Base-by-base conservation (phyloP, 2,797 vertebrate species). In the Dicrostonyx torquatus region DNA sequence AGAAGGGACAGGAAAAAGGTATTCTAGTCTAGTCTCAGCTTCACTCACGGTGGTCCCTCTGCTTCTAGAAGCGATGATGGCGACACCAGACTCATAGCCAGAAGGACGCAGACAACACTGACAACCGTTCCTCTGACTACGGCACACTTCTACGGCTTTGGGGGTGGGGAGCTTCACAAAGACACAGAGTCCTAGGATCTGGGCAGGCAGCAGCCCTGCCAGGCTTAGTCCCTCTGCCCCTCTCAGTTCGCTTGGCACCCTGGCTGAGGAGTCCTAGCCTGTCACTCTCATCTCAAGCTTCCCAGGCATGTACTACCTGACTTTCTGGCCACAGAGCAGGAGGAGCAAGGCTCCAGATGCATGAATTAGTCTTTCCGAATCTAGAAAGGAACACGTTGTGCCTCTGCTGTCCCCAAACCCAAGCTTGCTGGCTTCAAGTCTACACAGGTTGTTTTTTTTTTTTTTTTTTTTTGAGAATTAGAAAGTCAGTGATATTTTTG, bases 231-330 rank as follows among this genome's bases (percentile, higher is more conserved):
- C 15, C 4, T 0, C 43, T 13, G 14, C 9, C n/a, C 29, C 26
- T 31, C 14, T n/a, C 43, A 2, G 53, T 55, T 37, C 37, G n/a
- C 24, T 22, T 15, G 0, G 6, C 26, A 2, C 8, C 6, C 50
- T 72, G 58, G 17, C 70, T 0, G 0, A 14, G 58, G 15, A 22
- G 72, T 48, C 76, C 1, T 14, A 60, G 72, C 37, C 75, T 31
- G n/a, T 24, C 70, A 2, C 14, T 48, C 34, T 43, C 29, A 37
- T 64, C 48, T 62, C 6, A 1, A 4, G 4, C 18, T 60, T 79
- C 80, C 73, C 45, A 77, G 50, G 58, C 68, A 12, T 0, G 6
- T 43, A 70, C 72, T 11, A 17, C n/a, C 85, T 34, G 55, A 82
- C 70, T 53, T 62, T 31, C 31, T 3, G 14, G 80, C 87, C 66